A percentile compares a stretch with the other conserved stretches of the same genome.
Conservation (phyloP, 2,113 vertebrate genomes). For the Pontoporia blainvillei region DNA sequence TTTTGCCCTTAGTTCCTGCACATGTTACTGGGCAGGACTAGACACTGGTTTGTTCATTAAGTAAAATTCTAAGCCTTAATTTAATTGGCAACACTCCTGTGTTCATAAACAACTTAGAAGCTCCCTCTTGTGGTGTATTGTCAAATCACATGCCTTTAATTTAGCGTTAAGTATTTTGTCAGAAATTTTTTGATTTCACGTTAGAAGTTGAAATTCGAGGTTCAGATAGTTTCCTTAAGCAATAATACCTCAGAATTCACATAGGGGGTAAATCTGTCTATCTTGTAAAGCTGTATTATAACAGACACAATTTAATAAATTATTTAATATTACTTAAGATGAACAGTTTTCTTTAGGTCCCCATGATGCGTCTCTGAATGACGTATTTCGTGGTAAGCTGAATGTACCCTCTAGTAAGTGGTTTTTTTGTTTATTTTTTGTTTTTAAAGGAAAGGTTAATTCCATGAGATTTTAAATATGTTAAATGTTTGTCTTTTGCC, state of each 20-base stretch:
- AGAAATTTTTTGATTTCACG: background rate
- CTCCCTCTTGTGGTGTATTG: conserved; percentile 53
- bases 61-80: background rate
- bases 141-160: background rate
- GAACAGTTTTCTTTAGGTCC: background rate
- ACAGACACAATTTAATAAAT: background rate
- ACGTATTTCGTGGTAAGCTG: background rate
- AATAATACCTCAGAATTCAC: background rate
- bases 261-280: background rate
- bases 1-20: background rate
- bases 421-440: background rate
- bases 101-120: background rate
- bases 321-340: background rate
- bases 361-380: background rate
- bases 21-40: background rate
- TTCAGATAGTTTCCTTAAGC: background rate
- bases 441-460: background rate
- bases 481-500: background rate
- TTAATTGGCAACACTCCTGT: background rate
- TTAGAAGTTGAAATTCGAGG: background rate
- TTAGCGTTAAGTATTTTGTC: background rate
- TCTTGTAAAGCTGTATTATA: background rate
- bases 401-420: background rate
- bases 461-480: background rate
- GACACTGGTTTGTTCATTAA: background rate